These are phyloP conservation scores for Galeopsomyia nigrocyanea DNA, from an alignment of 2,888 invertebrate genomes.

Conservation along the genomic window DNA sequence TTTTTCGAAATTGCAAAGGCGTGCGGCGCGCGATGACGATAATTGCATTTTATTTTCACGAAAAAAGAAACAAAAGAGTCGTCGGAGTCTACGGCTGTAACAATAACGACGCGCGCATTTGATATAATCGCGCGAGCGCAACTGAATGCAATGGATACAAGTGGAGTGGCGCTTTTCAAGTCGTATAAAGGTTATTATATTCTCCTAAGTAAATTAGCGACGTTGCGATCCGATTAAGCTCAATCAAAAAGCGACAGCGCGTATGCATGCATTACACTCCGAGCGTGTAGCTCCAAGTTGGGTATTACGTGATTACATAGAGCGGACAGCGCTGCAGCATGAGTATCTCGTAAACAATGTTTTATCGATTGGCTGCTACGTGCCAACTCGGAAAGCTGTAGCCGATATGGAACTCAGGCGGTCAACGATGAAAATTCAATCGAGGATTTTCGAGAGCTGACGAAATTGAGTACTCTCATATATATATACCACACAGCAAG, in stretches of 20 bases:
- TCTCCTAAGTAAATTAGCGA: slow-evolving; percentile 35
- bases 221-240: slow-evolving; percentile 35
- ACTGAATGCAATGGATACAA: slow-evolving; percentile 17
- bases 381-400: not conserved
- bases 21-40: no score
- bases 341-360: not conserved
- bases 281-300: not conserved
- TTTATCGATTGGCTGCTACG: not conserved
- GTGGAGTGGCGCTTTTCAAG: slow-evolving; percentile 20
- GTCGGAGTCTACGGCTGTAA: not conserved
- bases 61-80: no score
- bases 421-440: no score
- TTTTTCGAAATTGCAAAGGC: no score
- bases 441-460: no score
- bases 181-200: slow-evolving; percentile 34
- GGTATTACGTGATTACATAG: slow-evolving; percentile 1
- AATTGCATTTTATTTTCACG: not conserved
- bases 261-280: not conserved
- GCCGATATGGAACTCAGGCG: no score
- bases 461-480: no score
- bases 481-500: no score
- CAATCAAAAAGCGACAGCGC: slow-evolving; percentile 36
- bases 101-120: slow-evolving; percentile 17
- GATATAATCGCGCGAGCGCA: slow-evolving; percentile 16
- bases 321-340: not conserved